Percentiles rank a stretch among this genome's conserved stretches.
Evolutionary conservation across 1,140 invertebrate species (phyloP).

Genomic region (Papilio machaon): DNA sequence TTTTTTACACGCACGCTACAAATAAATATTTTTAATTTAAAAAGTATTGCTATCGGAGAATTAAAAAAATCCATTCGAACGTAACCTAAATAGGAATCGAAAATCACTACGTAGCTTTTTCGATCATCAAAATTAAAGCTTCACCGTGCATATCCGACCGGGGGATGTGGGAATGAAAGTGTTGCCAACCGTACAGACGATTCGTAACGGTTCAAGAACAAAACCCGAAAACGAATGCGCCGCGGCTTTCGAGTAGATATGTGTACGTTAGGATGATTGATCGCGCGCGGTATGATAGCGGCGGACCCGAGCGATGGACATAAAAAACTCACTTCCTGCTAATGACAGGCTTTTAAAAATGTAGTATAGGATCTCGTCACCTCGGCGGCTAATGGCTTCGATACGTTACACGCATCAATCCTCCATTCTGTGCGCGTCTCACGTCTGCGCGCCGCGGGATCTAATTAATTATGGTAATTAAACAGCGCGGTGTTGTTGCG

Average conservation of each 20-base stretch:
- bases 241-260: conserved; percentile 52
- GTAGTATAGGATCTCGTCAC: conserved; percentile 70
- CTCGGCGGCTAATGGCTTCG: conserved; percentile 68
- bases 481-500: conserved; percentile 65
- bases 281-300: conserved; percentile 65
- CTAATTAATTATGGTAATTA: conserved; percentile 82
- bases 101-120: conserved; percentile 41
- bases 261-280: conserved; percentile 70
- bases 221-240: conserved; percentile 49
- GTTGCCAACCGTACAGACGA: conserved; percentile 44
- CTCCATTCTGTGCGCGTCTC: conserved; percentile 75
- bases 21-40: conserved; percentile 37
- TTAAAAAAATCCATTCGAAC: conserved; percentile 40
- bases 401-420: conserved; percentile 78
- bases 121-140: conserved; percentile 43
- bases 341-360: conserved; percentile 77
- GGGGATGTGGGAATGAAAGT: conserved; percentile 41
- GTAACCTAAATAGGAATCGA: conserved; percentile 46
- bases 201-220: conserved; percentile 70
- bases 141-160: conserved; percentile 37
- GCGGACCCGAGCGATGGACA: conserved; percentile 47
- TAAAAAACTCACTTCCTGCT: conserved; percentile 69
- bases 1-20: conserved; percentile 1
- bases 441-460: conserved; percentile 70
- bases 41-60: conserved; percentile 26